Evolutionary conservation across 2,797 vertebrate genomes (phyloP).

Genomic region (Smutsia temminckii): DNA sequence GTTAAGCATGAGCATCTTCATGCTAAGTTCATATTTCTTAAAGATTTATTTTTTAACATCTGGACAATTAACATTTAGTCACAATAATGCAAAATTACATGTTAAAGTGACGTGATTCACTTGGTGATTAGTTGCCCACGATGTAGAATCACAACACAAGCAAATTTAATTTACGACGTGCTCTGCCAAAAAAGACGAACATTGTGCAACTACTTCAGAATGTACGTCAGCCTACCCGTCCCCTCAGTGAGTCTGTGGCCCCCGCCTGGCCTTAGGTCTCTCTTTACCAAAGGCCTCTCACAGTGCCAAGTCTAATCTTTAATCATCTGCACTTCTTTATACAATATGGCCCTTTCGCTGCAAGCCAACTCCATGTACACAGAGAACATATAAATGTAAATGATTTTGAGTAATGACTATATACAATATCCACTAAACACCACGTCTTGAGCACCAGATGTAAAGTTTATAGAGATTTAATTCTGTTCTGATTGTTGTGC

Average conservation of each 20-base stretch:
- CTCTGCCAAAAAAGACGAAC: conserved; percentile 43
- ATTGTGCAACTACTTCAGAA: not conserved
- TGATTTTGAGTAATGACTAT: not conserved
- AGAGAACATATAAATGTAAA: conserved; percentile 43
- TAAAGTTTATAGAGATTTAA: not conserved
- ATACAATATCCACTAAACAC: conserved; percentile 38
- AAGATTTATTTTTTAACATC: conserved; percentile 64
- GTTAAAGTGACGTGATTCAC: conserved; percentile 38
- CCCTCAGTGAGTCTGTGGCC: not conserved
- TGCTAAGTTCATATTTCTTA: conserved; percentile 55
- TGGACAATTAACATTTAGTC: conserved; percentile 62
- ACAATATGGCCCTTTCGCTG: not conserved
- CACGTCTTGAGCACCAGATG: conserved; percentile 46
- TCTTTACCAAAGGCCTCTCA: not conserved
- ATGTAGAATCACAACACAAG: conserved; percentile 26
- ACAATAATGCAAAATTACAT: conserved; percentile 31
- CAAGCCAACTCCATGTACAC: conserved; percentile 34
- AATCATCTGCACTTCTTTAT: not conserved
- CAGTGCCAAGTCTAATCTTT: conserved; percentile 36
- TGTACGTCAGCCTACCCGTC: not conserved
- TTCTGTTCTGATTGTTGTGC: not conserved
- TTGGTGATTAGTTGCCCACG: conserved; percentile 53
- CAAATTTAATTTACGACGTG: conserved; percentile 42
- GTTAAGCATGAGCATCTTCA: conserved; percentile 52
- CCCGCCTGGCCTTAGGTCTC: not conserved